phyloP scores from a whole-genome alignment of 2,113 vertebrate species.

The Oxyruncus cristatus region DNA sequence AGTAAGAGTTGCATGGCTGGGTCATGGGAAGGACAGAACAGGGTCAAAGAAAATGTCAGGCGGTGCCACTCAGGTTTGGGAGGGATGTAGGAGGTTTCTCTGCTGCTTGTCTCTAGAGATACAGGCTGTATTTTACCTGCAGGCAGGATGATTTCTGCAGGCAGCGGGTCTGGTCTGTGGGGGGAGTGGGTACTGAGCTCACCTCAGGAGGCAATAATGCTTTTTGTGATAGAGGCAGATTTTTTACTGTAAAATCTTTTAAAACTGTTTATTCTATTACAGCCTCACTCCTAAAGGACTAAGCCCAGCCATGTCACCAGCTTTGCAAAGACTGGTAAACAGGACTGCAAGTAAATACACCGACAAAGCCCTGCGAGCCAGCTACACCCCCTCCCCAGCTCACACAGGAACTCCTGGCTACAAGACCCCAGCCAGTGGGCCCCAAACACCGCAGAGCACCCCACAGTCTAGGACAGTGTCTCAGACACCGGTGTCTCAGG shows the following conservation, averaged over 20 bases:
- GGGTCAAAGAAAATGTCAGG: not conserved
- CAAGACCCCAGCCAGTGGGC: conserved; percentile 83
- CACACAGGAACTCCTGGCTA: conserved; percentile 71
- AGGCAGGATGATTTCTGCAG: not conserved
- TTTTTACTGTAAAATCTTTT: not conserved
- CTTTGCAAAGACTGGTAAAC: conserved; percentile 91
- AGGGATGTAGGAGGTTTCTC: not conserved
- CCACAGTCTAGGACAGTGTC: conserved; percentile 77
- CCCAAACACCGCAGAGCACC: conserved; percentile 80
- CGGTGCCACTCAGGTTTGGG: not conserved
- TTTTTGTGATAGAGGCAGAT: not conserved
- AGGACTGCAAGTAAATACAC: conserved; percentile 95
- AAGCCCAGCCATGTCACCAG: conserved; percentile 91
- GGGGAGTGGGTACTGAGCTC: rapidly evolving
- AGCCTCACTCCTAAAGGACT: conserved; percentile 94
- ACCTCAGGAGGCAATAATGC: not conserved
- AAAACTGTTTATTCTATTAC: conserved; percentile 31
- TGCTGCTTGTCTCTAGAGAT: not conserved
- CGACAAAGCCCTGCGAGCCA: conserved; percentile 92
- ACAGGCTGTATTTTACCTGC: not conserved
- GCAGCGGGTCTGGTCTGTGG: not conserved
- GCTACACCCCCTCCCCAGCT: conserved; percentile 94
- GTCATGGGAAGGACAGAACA: not conserved
- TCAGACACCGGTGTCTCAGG: conserved; percentile 84
- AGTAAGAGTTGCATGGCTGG: not conserved